These are phyloP conservation scores for Enteromius anoplus DNA, from an alignment of 2,797 vertebrate genomes.

Conservation along the genomic window DNA sequence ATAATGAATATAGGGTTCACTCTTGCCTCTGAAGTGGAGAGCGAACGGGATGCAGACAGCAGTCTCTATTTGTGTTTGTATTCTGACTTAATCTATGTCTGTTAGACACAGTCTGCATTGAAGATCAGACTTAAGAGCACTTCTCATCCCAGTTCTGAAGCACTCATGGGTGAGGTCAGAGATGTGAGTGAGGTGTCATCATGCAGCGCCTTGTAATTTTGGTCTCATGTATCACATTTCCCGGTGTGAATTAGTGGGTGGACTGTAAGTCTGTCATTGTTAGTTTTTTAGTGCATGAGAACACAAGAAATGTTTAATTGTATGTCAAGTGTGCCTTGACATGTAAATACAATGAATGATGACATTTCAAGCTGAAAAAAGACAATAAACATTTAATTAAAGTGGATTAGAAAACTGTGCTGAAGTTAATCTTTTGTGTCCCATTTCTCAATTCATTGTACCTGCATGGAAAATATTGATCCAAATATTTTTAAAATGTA, in stretches of 20 bases:
- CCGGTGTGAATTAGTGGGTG: conserved; percentile 9
- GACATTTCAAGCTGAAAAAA: not conserved
- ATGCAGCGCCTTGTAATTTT: not conserved
- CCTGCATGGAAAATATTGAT: not conserved
- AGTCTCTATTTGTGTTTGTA: conserved; percentile 31
- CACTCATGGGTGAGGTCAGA: not conserved
- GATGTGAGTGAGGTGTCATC: not conserved
- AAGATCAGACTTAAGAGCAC: not conserved
- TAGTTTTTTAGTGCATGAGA: not conserved
- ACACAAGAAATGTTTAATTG: not conserved
- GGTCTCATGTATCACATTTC: not conserved
- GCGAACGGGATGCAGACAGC: not conserved
- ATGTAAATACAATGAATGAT: not conserved
- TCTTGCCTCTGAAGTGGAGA: conserved; percentile 18
- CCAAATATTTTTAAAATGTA: no score
- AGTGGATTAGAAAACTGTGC: not conserved
- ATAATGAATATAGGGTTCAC: conserved; percentile 28
- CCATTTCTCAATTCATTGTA: not conserved
- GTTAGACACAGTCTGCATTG: not conserved
- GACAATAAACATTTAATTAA: not conserved
- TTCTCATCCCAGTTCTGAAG: not conserved
- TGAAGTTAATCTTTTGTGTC: not conserved
- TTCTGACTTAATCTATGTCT: conserved; percentile 5
- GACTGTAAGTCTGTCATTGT: conserved; percentile 25
- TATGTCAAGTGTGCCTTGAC: not conserved